phyloP scores from a whole-genome alignment of 53 echinoderm and acorn worm species.

The Apostichopus leukothele region DNA sequence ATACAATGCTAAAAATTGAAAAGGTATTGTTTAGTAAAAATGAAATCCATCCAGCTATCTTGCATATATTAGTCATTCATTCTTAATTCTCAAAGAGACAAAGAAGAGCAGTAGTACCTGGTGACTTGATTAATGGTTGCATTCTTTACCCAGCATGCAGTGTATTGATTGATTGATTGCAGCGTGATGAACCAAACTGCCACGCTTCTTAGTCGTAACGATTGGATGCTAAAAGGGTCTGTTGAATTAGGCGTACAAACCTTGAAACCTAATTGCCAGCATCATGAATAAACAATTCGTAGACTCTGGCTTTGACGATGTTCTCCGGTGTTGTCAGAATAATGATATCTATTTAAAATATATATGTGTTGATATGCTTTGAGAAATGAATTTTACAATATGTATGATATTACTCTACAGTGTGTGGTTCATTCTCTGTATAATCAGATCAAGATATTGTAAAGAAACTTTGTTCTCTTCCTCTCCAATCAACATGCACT shows the following conservation, averaged over 20 bases:
- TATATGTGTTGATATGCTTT: too few species aligned
- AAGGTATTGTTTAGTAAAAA: too few species aligned
- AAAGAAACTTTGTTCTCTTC: too few species aligned
- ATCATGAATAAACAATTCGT: not conserved
- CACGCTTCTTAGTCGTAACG: not conserved
- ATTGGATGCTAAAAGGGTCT: not conserved
- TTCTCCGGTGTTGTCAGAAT: too few species aligned
- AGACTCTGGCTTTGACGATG: too few species aligned
- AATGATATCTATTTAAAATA: too few species aligned
- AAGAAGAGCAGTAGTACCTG: not conserved
- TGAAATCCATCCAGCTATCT: not conserved
- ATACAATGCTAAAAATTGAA: too few species aligned
- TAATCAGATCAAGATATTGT: too few species aligned
- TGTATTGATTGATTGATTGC: not conserved
- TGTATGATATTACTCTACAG: too few species aligned
- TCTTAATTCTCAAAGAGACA: not conserved
- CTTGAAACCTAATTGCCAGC: not conserved
- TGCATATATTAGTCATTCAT: not conserved
- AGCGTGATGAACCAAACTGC: not conserved
- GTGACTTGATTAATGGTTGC: not conserved
- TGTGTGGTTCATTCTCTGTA: too few species aligned
- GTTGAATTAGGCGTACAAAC: not conserved
- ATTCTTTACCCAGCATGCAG: not conserved
- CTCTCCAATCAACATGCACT: too few species aligned
- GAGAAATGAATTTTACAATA: too few species aligned